Evolutionary conservation across 2,797 vertebrate species (phyloP).

Genomic region (Gallinago solitaria): DNA sequence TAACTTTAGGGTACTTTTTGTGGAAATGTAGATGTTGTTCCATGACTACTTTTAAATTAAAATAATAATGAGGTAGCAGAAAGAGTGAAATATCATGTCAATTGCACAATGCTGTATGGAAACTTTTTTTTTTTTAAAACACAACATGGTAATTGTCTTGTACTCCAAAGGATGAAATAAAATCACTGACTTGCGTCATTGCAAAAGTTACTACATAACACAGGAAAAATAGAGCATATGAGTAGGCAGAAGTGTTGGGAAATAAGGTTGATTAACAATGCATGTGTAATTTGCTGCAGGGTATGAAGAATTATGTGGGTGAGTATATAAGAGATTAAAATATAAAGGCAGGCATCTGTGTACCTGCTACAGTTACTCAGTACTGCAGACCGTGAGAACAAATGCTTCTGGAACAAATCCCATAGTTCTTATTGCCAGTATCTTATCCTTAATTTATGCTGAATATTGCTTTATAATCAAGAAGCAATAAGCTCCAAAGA

Average conservation of each 20-base stretch:
- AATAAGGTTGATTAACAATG: not conserved
- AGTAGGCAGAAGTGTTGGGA: constrained; percentile 17
- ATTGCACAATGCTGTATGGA: not conserved
- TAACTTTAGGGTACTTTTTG: not conserved
- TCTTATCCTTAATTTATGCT: not conserved
- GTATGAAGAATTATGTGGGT: not conserved
- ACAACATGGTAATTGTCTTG: not conserved
- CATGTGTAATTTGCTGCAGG: not conserved
- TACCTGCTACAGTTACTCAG: not conserved
- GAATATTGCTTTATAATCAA: not conserved
- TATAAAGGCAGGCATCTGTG: not conserved
- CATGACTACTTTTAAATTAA: not conserved
- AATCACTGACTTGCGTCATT: not conserved
- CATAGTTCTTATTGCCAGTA: not conserved
- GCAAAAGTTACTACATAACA: not conserved
- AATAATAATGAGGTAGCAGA: not conserved
- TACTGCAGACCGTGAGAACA: not conserved
- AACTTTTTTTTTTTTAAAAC: not conserved
- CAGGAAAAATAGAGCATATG: not conserved
- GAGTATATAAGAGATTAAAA: not conserved
- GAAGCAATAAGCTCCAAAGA: not conserved
- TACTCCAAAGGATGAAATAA: not conserved
- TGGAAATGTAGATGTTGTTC: not conserved
- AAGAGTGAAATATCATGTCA: not conserved
- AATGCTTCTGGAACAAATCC: not conserved